Evolutionary conservation across 2,797 vertebrate species (phyloP).

Genomic region (Malacoraja senta): DNA sequence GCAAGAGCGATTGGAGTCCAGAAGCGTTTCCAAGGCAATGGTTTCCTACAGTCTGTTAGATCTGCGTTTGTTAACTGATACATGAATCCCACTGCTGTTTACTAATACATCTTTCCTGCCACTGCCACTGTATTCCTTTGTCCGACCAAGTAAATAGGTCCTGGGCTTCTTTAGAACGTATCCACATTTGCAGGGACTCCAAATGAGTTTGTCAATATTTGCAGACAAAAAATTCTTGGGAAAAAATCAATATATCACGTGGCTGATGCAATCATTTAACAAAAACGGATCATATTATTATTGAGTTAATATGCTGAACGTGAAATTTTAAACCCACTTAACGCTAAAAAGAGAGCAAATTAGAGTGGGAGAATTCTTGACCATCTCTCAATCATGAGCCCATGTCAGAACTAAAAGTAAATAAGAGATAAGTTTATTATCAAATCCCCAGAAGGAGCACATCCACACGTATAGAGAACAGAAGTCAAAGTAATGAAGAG

Average conservation of each 20-base stretch:
- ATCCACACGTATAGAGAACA: neutral
- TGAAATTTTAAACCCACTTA: neutral
- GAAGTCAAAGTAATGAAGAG: neutral
- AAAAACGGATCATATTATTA: neutral
- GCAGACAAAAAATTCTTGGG: neutral
- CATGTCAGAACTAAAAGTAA: conserved; percentile 42
- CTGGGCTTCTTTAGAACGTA: neutral
- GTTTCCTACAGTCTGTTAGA: neutral
- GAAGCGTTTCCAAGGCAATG: neutral
- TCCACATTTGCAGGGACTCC: neutral
- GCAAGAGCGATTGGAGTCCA: too few relatives aligned
- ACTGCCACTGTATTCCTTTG: neutral
- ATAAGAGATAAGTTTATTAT: conserved; percentile 3
- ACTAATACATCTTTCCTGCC: neutral
- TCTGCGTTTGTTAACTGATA: neutral
- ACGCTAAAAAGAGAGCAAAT: neutral
- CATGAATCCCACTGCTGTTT: neutral
- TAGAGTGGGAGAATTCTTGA: neutral
- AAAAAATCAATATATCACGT: neutral
- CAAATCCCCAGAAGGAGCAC: neutral
- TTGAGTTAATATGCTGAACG: neutral
- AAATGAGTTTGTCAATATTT: neutral
- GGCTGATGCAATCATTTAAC: neutral
- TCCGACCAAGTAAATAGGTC: neutral
- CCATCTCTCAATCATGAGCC: neutral